These are phyloP conservation scores for Drosophila sechellia DNA, from an alignment of 1,140 invertebrate species.

Conservation along the genomic window DNA sequence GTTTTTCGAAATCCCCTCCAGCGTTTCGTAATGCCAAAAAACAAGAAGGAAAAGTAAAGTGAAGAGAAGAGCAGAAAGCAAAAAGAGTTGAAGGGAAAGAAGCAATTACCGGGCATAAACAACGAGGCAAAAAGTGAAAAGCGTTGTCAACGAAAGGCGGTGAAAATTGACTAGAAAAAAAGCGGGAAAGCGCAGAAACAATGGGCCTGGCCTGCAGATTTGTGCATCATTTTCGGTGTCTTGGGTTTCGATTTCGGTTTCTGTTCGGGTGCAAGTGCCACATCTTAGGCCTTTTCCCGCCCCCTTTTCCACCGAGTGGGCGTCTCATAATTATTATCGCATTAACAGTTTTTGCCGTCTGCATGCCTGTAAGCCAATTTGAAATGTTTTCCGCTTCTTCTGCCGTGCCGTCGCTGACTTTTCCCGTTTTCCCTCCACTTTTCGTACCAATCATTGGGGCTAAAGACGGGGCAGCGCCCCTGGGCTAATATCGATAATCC, in stretches of 20 bases:
- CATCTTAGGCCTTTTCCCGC: background rate
- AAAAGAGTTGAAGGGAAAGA: slow-evolving; percentile 6
- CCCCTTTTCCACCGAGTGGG: background rate
- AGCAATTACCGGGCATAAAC: slow-evolving; percentile 32
- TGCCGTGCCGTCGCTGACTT: slow-evolving; percentile 4
- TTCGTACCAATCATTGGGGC: slow-evolving; percentile 34
- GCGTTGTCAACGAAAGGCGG: slow-evolving; percentile 41
- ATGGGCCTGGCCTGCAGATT: slow-evolving; percentile 5
- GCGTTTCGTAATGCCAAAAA: slow-evolving; percentile 30
- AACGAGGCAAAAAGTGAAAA: slow-evolving; percentile 29
- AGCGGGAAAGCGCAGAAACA: slow-evolving; percentile 25
- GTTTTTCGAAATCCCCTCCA: slow-evolving; percentile 3
- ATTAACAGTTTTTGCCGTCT: slow-evolving; percentile 40
- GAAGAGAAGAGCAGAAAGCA: background rate
- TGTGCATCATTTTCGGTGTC: slow-evolving; percentile 25
- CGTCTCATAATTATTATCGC: slow-evolving; percentile 50
- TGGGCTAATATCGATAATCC: slow-evolving; percentile 31
- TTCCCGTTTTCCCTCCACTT: slow-evolving; percentile 7
- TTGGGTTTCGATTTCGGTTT: slow-evolving; percentile 6
- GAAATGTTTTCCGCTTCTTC: slow-evolving; percentile 8
- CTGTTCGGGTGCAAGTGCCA: background rate
- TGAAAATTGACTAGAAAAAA: slow-evolving; percentile 25
- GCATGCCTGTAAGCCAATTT: slow-evolving; percentile 41
- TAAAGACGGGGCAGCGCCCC: slow-evolving; percentile 30
- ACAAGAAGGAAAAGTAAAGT: background rate